Base-by-base conservation (phyloP, 1,140 invertebrate species). In the Acromyrmex heyeri region DNA sequence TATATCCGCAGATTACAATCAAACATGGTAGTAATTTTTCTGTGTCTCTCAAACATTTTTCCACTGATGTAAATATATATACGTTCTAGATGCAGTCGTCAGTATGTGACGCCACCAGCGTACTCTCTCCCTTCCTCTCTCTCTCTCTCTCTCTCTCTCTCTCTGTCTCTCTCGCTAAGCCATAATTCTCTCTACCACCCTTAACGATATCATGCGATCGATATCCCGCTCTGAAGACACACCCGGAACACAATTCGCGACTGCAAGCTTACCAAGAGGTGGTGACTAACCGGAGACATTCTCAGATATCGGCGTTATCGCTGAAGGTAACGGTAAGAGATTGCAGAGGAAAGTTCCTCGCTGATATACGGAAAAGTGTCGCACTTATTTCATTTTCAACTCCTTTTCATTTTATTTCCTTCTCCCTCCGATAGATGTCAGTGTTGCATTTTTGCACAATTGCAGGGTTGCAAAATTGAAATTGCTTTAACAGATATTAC, bases 401-500 rank as follows among this genome's bases (percentile, higher is more conserved):
- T 90, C 70, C 88, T 89, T 89, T 87, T 24, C 78, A 30, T 79
- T 24, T 50, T 61, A 38, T 55, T 91, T 92, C 72, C 61, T 59
- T 57, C 27, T 86, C 89, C 89, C 90, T 81, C 86, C 89, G 90
- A 18, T 57, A 93, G 92, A 92, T 92, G 92, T 88, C 92, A 30
- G 34, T 16, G 16, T 38, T 12, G 30, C 77, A 55, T 34, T 55
- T n/a, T 73, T 10, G 24, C 55, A 27, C 34, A 34, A 61, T 27
- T 21, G 38, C 38, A 30, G 12, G 12, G 18, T 34, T 62, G 38
- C 38, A 34, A 83, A 21, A 57, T 16, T 18, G 8, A 14, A 27
- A 6, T 18, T 70, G 30, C 21, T 44, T 0, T 67, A 81, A n/a
- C 12, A 21, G 18, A 34, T 27, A 34, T 24, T 38, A 6, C 21